Evolutionary conservation across 2,888 invertebrate species (phyloP).

Genomic region (Tineola bisselliella): DNA sequence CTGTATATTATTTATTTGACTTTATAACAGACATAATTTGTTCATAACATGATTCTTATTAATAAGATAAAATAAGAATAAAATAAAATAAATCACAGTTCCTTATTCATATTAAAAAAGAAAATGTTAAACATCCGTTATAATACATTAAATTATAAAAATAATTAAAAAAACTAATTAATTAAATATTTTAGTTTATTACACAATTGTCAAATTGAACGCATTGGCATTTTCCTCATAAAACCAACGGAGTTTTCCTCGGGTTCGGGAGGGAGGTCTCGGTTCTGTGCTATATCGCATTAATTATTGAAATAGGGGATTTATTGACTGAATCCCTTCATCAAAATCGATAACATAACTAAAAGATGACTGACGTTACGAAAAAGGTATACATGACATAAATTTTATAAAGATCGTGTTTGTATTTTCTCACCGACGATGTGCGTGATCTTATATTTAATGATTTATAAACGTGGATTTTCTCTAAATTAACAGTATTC

Average conservation of each 20-base stretch:
- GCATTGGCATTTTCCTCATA: neutral
- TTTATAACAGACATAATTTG: too few species aligned
- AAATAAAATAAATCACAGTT: too few species aligned
- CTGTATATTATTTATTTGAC: too few species aligned
- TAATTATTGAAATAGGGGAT: constrained; percentile 21
- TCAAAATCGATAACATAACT: constrained; percentile 22
- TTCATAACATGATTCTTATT: too few species aligned
- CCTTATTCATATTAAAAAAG: neutral
- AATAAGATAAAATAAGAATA: too few species aligned
- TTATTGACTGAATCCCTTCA: constrained; percentile 30
- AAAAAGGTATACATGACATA: constrained; percentile 46
- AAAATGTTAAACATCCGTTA: neutral
- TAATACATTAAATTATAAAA: neutral
- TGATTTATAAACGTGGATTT: neutral
- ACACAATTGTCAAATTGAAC: neutral
- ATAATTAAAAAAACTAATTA: neutral
- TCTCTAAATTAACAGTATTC: neutral
- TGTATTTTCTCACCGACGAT: constrained; percentile 33
- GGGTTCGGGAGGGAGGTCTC: neutral
- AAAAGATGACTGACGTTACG: constrained; percentile 54
- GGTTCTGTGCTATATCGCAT: neutral
- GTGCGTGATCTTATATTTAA: constrained; percentile 16
- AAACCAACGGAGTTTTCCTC: neutral
- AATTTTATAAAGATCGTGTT: constrained; percentile 21
- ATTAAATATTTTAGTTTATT: neutral